Base-by-base conservation (phyloP, 2,888 invertebrate genomes). In the Parnassius orleans region DNA sequence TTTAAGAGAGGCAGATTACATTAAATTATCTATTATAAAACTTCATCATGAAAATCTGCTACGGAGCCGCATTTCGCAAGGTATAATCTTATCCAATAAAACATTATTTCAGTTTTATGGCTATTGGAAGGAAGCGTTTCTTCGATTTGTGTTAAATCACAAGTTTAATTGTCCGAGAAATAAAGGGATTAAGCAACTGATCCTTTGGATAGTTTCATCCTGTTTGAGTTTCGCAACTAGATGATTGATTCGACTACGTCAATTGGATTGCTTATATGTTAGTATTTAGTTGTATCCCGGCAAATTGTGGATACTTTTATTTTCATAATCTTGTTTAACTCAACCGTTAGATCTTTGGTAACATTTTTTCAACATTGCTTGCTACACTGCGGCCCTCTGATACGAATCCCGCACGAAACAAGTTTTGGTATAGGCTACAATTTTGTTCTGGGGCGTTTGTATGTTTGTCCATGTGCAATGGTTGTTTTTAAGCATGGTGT, bases 141-240 rank as follows among this genome's bases (percentile, higher is more conserved):
- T 86, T 87, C 90, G 87, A 88, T 90, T 87, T 87, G 85, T 85
- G 70, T 88, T 90, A 88, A 87, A 89, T 90, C 87, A 78, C 72
- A 71, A 69, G 85, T 86, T 90, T 90, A 90, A 90, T 88, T 90
- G 87, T 78, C 84, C 89, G 86, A 80, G 81, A 90, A 90, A 90
- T 88, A 84, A 86, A 87, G 86, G 88, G 87, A 87, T 88, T 90
- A 88, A 83, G 79, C 80, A 77, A 75, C 74, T 72, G 76, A 75
- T 77, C 77, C 78, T 70, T 63, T 66, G 70, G 66, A 73, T 73
- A 62, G 61, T 58, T 58, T 65, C 68, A 65, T 68, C 66, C 65
- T 64, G 70, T 70, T 71, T 68, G 64, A 69, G 67, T 63, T 67
- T 66, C 63, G 60, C 65, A 69, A 65, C 61, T 60, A 65, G 68